phyloP scores from a whole-genome alignment of 1,140 invertebrate genomes.

The Thalassaphorura encarpata region DNA sequence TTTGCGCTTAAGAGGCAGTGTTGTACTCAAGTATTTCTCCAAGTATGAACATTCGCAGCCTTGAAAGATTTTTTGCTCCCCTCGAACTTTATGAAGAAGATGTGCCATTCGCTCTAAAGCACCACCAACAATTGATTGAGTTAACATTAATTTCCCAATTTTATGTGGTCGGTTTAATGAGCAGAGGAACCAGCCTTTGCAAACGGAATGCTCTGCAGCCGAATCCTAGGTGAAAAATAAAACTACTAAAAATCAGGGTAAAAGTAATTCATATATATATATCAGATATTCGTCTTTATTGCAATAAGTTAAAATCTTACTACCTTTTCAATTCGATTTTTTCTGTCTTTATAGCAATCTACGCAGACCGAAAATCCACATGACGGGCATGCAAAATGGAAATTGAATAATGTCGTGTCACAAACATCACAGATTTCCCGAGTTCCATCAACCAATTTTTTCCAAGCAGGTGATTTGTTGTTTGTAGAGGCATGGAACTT shows the following conservation, averaged over 20 bases:
- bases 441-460: slow-evolving; percentile 87
- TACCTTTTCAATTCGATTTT: slow-evolving; percentile 46
- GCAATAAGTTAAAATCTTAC: no score
- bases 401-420: slow-evolving; percentile 94
- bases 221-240: slow-evolving; percentile 53
- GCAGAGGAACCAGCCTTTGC: slow-evolving; percentile 80
- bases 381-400: slow-evolving; percentile 93
- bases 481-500: slow-evolving; percentile 36
- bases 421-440: slow-evolving; percentile 97
- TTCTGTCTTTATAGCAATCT: slow-evolving; percentile 76
- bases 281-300: neutral
- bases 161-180: slow-evolving; percentile 68
- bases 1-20: no score
- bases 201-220: no score
- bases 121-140: slow-evolving; percentile 91
- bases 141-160: slow-evolving; percentile 77
- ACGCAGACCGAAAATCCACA: slow-evolving; percentile 96
- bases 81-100: slow-evolving; percentile 64
- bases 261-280: slow-evolving; percentile 27
- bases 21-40: no score
- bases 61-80: slow-evolving; percentile 64
- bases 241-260: slow-evolving; percentile 48
- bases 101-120: slow-evolving; percentile 63
- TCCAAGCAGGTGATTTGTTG: slow-evolving; percentile 77
- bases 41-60: slow-evolving; percentile 71